Percentiles rank a stretch among this genome's conserved stretches.
Conservation (phyloP, 2,888 invertebrate species). For the Athalia rosae region DNA sequence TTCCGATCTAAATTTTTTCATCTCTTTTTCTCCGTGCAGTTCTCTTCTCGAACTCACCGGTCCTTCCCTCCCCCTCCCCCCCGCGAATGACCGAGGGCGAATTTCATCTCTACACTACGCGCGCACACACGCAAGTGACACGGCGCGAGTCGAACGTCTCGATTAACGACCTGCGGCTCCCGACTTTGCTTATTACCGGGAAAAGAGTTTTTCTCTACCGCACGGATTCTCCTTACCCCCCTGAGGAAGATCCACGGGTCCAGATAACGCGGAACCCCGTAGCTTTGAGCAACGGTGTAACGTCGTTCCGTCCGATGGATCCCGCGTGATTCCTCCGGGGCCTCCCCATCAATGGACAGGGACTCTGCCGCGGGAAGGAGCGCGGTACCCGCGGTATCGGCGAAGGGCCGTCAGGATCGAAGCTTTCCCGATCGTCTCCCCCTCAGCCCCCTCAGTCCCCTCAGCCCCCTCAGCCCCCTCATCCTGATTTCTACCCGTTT, state of each 20-base stretch:
- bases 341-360: background rate
- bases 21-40: background rate
- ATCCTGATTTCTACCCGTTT: too few relatives aligned
- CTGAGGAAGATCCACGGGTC: conserved; percentile 57
- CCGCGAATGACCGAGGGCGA: too few relatives aligned
- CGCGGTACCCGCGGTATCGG: background rate
- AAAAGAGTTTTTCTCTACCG: conserved; percentile 62
- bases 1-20: background rate
- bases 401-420: conserved; percentile 33
- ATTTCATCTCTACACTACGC: too few relatives aligned
- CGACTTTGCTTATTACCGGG: conserved; percentile 61
- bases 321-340: conserved; percentile 21
- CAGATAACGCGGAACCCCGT: conserved; percentile 59
- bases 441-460: background rate
- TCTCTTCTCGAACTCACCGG: background rate
- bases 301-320: conserved; percentile 35
- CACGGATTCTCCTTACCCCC: conserved; percentile 21
- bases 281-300: conserved; percentile 12
- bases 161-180: conserved; percentile 52
- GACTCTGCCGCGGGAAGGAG: too few relatives aligned
- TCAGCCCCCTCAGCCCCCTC: too few relatives aligned
- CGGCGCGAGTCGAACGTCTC: conserved; percentile 13
- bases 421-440: conserved; percentile 30
- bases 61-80: too few relatives aligned
- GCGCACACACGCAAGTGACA: background rate